Evolutionary conservation across 1,140 invertebrate genomes (phyloP).

Genomic region (Ceratosolen fusciceps): DNA sequence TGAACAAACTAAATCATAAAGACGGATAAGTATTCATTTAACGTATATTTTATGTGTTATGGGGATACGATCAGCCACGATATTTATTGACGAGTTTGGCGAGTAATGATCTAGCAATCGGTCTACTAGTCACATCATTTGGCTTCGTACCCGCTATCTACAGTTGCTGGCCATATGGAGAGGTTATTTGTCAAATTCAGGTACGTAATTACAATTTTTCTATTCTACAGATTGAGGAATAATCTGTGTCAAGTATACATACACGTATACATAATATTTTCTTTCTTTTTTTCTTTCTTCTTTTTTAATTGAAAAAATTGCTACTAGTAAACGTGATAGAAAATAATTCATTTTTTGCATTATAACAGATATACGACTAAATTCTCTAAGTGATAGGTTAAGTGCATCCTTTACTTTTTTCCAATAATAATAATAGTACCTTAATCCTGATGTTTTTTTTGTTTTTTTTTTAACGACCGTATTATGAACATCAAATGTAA

Average conservation of each 20-base stretch:
- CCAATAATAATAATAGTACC: not conserved
- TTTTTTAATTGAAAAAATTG: too few species aligned
- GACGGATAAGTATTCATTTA: too few species aligned
- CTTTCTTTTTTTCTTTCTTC: too few species aligned
- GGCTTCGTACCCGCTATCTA: constrained; percentile 85
- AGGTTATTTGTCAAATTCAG: constrained; percentile 90
- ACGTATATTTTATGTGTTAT: not conserved
- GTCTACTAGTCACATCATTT: constrained; percentile 85
- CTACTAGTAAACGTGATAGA: too few species aligned
- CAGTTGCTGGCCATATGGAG: constrained; percentile 90
- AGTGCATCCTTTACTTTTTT: not conserved
- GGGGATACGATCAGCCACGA: constrained; percentile 75
- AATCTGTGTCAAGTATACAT: too few species aligned
- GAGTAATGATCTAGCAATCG: constrained; percentile 87
- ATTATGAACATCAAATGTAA: too few species aligned
- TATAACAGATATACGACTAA: not conserved
- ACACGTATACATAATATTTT: too few species aligned
- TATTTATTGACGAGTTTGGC: constrained; percentile 87
- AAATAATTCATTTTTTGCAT: too few species aligned
- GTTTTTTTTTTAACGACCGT: too few species aligned
- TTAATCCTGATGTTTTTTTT: too few species aligned
- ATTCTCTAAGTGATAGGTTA: not conserved
- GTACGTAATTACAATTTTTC: constrained; percentile 68
- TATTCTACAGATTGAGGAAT: constrained; percentile 25
- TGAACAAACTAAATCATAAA: too few species aligned